Evolutionary conservation across 2,888 invertebrate species (phyloP).

Genomic region (Callinectes sapidus): DNA sequence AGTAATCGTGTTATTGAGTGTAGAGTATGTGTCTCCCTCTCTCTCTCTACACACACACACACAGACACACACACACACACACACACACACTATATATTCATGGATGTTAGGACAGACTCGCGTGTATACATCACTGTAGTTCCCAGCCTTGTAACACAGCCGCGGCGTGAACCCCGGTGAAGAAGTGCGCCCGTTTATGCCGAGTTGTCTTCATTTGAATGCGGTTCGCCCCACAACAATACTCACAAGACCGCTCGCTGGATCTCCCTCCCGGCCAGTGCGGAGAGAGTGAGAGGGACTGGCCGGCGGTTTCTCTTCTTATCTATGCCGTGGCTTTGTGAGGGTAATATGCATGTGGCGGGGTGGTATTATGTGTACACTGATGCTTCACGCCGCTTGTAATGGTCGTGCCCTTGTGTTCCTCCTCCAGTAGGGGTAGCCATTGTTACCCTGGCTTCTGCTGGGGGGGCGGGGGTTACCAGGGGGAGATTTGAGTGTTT

Average conservation of each 20-base stretch:
- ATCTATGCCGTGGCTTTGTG: constrained; percentile 19
- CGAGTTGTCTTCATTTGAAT: constrained; percentile 24
- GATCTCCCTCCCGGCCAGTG: constrained; percentile 6
- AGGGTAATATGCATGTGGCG: constrained; percentile 31
- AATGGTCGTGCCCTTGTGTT: constrained; percentile 33
- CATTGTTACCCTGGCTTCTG: constrained; percentile 18
- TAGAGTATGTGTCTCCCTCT: neutral
- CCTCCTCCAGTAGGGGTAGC: neutral
- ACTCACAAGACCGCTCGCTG: constrained; percentile 3
- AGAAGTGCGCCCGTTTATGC: constrained; percentile 24
- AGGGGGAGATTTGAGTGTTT: constrained; percentile 1
- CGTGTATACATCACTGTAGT: constrained; percentile 27
- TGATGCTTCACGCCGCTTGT: constrained; percentile 18
- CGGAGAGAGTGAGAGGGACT: constrained; percentile 15
- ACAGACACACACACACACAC: constrained; percentile 25
- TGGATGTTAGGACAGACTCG: neutral
- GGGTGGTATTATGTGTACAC: constrained; percentile 22
- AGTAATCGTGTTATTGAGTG: neutral
- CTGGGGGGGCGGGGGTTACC: neutral
- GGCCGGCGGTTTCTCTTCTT: neutral
- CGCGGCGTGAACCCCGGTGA: neutral
- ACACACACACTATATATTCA: constrained; percentile 31
- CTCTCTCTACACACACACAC: constrained; percentile 25
- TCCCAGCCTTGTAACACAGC: constrained; percentile 8
- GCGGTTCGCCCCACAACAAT: constrained; percentile 34